Conservation (phyloP, 2,797 vertebrate species). For the Scleropages formosus region DNA sequence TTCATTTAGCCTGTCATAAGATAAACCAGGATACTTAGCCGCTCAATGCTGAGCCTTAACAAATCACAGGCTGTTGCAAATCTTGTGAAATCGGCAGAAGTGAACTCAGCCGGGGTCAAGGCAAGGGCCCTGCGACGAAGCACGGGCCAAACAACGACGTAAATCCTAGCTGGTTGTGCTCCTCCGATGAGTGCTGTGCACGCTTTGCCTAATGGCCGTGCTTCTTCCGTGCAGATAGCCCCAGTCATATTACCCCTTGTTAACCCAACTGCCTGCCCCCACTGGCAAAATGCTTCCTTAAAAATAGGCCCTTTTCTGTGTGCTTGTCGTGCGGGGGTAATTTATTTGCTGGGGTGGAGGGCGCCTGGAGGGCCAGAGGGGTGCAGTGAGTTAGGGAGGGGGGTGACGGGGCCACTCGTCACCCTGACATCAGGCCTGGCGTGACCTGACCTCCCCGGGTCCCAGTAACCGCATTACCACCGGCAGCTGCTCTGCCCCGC, state of each 20-base stretch:
- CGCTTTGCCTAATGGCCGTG: constrained; percentile 18
- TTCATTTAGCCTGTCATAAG: background rate
- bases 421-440: constrained; percentile 69
- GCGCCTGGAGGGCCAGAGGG: constrained; percentile 29
- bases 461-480: constrained; percentile 89
- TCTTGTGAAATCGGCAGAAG: no score
- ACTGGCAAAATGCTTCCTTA: constrained; percentile 50
- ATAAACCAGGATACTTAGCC: background rate
- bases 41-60: no score
- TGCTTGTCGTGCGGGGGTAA: constrained; percentile 25
- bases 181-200: constrained; percentile 4
- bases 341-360: constrained; percentile 43
- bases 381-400: constrained; percentile 49
- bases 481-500: constrained; percentile 88
- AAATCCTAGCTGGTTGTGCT: background rate
- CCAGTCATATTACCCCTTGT: constrained; percentile 14
- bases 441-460: constrained; percentile 82
- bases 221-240: constrained; percentile 33
- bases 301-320: constrained; percentile 58
- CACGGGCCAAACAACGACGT: background rate
- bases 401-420: constrained; percentile 49
- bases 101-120: no score
- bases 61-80: no score
- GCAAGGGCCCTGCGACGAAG: background rate
- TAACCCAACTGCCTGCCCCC: background rate